Evolutionary conservation across 2,888 invertebrate species (phyloP), one percentile per base, ranked within the genome.

Genomic region (Leptothorax acervorum): DNA sequence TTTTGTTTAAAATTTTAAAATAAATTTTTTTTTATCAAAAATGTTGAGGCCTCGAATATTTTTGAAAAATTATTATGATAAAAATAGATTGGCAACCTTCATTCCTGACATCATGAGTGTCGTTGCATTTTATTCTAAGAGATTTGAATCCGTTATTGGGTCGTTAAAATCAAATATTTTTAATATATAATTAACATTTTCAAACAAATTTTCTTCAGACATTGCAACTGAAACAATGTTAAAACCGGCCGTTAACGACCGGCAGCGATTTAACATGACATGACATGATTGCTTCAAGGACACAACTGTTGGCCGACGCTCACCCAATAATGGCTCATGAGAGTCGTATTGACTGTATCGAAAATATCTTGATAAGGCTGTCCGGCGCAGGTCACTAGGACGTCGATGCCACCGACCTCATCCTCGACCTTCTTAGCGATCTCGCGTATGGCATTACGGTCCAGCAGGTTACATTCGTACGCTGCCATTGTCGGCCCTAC

Each of bases 241-340:
- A 70, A 53, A 23, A 53, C 6, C 11, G 1, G 18, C 9, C 18
- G 51, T 51, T 35, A 51, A 70, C 11, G 9, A 68, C 51, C n/a
- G 3, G 11, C 12, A 5, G 18, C 11, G 8, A 53, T 35, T 53
- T 51, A 70, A 53, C 39, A 8, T 31, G 15, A 12, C 23, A 35
- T 8, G 23, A 71, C 12, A 31, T 4, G 23, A 71, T 75, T 23
- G 66, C 6, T 51, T 76, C 39, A 66, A 48, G 35, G 15, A 48
- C 23, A 66, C 23, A 39, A 53, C 15, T 15, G 39, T 51, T 35
- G 12, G 1, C 1, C 39, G 15, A 62, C 18, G 53, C 86, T 71
- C 70, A 93, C 94, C 94, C 94, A 94, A 60, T 94, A 94, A 78
- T 94, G 94, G 85, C 93, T 92, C 94, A 94, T 94, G 55, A 94